Conservation (phyloP, 2,888 invertebrate species). For the Melieria picta region DNA sequence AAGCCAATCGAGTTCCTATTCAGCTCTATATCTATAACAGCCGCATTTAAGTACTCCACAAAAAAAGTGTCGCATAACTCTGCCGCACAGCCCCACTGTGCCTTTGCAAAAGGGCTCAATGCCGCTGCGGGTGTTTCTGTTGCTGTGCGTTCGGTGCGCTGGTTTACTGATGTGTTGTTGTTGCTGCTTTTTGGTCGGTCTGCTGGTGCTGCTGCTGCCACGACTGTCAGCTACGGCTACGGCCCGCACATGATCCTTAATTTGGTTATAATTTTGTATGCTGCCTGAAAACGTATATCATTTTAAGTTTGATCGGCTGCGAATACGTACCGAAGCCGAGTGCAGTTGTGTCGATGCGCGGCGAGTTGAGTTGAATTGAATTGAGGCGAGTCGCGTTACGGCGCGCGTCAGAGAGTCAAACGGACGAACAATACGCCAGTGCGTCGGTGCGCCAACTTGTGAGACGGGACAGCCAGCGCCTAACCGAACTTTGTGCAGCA, state of each 20-base stretch:
- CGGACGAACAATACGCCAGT: constrained; percentile 15
- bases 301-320: constrained; percentile 67
- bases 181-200: too few species aligned
- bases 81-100: too few species aligned
- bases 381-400: constrained; percentile 4
- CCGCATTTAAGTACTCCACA: too few species aligned
- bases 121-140: constrained; percentile 19
- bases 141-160: too few species aligned
- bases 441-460: constrained; percentile 7
- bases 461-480: background rate
- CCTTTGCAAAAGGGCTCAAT: constrained; percentile 14
- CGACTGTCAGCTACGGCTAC: background rate
- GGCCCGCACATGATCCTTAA: constrained; percentile 65
- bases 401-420: background rate
- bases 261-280: constrained; percentile 65
- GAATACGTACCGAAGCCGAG: constrained; percentile 60
- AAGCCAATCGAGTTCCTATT: too few species aligned
- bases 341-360: constrained; percentile 10
- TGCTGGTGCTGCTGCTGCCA: too few species aligned
- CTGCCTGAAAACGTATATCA: constrained; percentile 66
- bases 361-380: constrained; percentile 15
- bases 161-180: too few species aligned
- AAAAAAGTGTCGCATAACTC: too few species aligned
- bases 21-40: too few species aligned
- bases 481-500: constrained; percentile 12